Evolutionary conservation across 2,113 vertebrate genomes (phyloP).

Genomic region (Fregata magnificens): DNA sequence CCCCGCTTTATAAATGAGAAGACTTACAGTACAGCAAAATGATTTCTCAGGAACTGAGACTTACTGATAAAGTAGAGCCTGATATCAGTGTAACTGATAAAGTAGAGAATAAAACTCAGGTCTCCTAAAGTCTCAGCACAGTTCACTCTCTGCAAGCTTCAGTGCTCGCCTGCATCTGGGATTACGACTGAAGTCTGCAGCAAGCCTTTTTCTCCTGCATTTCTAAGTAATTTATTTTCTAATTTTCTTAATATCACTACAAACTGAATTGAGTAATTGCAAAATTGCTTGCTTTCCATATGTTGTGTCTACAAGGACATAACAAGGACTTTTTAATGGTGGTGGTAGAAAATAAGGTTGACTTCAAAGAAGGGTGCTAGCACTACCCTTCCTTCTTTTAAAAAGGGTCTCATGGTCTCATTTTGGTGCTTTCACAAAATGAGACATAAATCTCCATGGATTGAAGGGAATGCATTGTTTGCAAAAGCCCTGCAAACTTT

Average conservation of each 20-base stretch:
- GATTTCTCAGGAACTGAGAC: constrained; percentile 35
- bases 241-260: constrained; percentile 34
- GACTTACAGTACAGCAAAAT: background rate
- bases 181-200: background rate
- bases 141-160: background rate
- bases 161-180: background rate
- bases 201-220: background rate
- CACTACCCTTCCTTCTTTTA: background rate
- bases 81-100: constrained; percentile 20
- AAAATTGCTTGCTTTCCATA: background rate
- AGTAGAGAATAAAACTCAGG: background rate
- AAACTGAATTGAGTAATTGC: background rate
- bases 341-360: background rate
- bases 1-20: constrained; percentile 30
- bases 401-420: background rate
- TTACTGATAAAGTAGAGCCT: constrained; percentile 39
- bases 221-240: constrained; percentile 40
- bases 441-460: background rate
- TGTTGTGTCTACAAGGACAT: background rate
- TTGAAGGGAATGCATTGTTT: background rate
- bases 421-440: background rate
- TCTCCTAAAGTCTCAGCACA: constrained; percentile 13
- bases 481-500: background rate
- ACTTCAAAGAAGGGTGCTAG: background rate
- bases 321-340: background rate